These are phyloP conservation scores for Pyrgilauda ruficollis DNA, from an alignment of 2,113 vertebrate species.

Conservation along the genomic window DNA sequence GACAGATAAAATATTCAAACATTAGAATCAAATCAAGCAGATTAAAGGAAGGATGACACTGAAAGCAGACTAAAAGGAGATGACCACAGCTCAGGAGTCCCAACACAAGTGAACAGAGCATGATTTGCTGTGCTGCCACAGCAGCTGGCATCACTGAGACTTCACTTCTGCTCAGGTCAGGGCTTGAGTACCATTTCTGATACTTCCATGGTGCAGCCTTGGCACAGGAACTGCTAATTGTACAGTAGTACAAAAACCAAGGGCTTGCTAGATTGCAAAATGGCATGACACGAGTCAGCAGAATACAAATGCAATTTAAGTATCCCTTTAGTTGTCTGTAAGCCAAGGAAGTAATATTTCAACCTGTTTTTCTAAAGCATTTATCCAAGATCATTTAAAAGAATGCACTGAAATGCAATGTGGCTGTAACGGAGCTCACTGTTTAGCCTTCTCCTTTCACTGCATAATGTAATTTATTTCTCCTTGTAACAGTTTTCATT, in stretches of 20 bases:
- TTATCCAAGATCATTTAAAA: not conserved
- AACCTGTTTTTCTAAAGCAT: not conserved
- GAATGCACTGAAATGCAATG: not conserved
- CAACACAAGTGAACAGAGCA: not conserved
- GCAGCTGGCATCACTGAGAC: not conserved
- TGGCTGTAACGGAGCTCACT: not conserved
- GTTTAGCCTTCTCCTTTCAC: not conserved
- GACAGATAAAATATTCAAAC: not conserved
- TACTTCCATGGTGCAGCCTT: not conserved
- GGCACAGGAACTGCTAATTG: not conserved
- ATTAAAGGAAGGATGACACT: not conserved
- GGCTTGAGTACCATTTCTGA: not conserved
- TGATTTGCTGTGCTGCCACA: not conserved
- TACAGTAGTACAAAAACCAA: not conserved
- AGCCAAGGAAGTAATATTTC: not conserved
- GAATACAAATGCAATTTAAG: not conserved
- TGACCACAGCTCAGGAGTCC: not conserved
- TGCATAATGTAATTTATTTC: not conserved
- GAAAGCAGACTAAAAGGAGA: not conserved
- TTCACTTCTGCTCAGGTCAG: not conserved
- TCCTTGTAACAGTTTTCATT: not conserved
- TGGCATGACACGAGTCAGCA: fast-evolving
- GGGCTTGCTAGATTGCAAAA: not conserved
- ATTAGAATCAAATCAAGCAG: not conserved
- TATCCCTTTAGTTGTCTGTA: not conserved